Evolutionary conservation across 1,140 invertebrate genomes (phyloP), one percentile per base, ranked within the genome.

Genomic region (Schlechtendalia chinensis): DNA sequence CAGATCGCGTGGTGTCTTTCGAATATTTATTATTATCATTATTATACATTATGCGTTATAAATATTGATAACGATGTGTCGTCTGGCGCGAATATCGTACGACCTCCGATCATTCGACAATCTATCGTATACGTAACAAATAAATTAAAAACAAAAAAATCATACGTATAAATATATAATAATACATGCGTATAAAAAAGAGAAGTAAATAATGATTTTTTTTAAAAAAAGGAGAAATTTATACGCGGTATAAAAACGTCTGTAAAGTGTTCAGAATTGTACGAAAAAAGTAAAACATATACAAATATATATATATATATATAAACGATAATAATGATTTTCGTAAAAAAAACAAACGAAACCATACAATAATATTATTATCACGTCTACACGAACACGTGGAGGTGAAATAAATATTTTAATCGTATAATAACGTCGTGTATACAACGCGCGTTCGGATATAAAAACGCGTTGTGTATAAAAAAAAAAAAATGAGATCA

Each of bases 401-500:
- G 10, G 10, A 5, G 10, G 4, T 45, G 10, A 45, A 45, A 45
- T 45, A 45, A 45, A 45, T 45, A 45, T 45, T 5, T 4, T 45
- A 65, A 65, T 12, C 32, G 11, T 22, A 65, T 39, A 65, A 65
- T 65, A 65, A 65, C 63, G 19, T 65, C 39, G 39, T 45, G 4
- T 45, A 54, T 14, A 19, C 19, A 19, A 65, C 39, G 32, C 29
- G n/a, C 39, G 39, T 39, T 39, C 32, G 32, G 32, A 8, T 39
- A 39, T 39, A n/a, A n/a, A n/a, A n/a, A 39, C 32, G 32, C 32
- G 32, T 39, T 32, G n/a, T 11, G 16, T 61, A 29, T 63, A 67
- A 17, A 27, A 45, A 67, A 45, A 67, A 67, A 67, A 67, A 67
- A 67, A 67, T 67, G 65, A 67, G 65, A 67, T 67, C 65, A 67